Evolutionary conservation across 2,888 invertebrate genomes (phyloP), one percentile per base, ranked within the genome.

Genomic region (Pecten maximus): DNA sequence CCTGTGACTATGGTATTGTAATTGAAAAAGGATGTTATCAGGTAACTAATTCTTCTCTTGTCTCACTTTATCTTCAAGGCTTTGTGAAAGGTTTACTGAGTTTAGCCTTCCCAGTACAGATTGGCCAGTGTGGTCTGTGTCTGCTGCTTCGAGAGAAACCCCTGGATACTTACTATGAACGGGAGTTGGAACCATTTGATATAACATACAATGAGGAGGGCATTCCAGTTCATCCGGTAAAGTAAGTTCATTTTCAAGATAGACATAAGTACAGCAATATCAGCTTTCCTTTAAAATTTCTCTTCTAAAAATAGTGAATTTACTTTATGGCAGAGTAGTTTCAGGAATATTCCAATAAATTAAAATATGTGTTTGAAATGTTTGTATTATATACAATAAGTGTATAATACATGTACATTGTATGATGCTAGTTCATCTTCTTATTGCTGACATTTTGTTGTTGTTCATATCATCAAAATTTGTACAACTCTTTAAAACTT

Each of bases 71-170:
- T 19, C 35, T 88, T 87, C 40, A 19, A 91, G 91, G 91, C 0
- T 40, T 89, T 8, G 15, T 89, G 28, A 91, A 91, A 88, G 89
- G 89, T 10, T 40, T 88, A 16, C 39, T 89, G 12, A 87, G 88
- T 19, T 8, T 91, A 8, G 88, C 60, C 50, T 86, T 40, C 6
- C 91, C 91, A 50, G 40, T 91, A 40, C n/a, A 40, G 10, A 28
- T 91, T 35, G 91, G 91, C 28, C 88, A 91, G 40, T 86, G 60
- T 60, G 91, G 91, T 19, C 89, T 89, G 0, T 88, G 91, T 50
- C 40, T 91, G 2, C 88, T 91, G 50, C 50, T 87, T 0, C 86
- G 39, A 35, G 50, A 28, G 16, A 89, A 10, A 48, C 35, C 88
- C 12, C 39, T 91, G 35, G 10, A 23, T 50, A 12, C 39, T 23